These are phyloP conservation scores for Pholis gunnellus DNA, from an alignment of 2,113 vertebrate genomes.

Conservation along the genomic window DNA sequence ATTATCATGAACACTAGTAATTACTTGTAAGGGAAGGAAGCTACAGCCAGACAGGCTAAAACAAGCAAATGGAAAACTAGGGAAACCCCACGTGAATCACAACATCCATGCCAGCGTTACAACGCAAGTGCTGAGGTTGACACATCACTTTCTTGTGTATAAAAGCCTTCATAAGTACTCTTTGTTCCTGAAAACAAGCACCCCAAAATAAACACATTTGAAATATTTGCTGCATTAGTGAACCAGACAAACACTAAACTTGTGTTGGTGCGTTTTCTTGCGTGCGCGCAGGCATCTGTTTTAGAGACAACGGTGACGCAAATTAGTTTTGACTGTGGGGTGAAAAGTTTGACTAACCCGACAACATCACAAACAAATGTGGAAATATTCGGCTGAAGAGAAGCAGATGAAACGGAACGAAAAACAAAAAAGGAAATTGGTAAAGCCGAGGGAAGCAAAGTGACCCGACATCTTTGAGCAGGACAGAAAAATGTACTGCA, in stretches of 20 bases:
- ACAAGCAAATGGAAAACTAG: constrained; percentile 36
- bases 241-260: no score
- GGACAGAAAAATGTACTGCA: no score
- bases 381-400: neutral
- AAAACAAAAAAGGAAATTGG: neutral
- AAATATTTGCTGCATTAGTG: no score
- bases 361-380: neutral
- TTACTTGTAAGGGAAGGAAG: constrained; percentile 9
- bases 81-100: constrained; percentile 70
- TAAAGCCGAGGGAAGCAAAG: neutral
- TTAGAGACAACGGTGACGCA: no score
- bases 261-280: no score
- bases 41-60: neutral
- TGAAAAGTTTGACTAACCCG: no score
- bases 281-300: no score
- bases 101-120: constrained; percentile 2
- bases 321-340: no score
- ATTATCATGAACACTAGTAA: neutral
- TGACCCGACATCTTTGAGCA: no score
- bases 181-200: constrained; percentile 27
- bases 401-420: neutral
- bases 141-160: constrained; percentile 12
- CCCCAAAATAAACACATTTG: no score
- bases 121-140: constrained; percentile 17
- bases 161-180: neutral